Evolutionary conservation across 2,888 invertebrate species (phyloP).

Genomic region (Tenthredo distinguenda): DNA sequence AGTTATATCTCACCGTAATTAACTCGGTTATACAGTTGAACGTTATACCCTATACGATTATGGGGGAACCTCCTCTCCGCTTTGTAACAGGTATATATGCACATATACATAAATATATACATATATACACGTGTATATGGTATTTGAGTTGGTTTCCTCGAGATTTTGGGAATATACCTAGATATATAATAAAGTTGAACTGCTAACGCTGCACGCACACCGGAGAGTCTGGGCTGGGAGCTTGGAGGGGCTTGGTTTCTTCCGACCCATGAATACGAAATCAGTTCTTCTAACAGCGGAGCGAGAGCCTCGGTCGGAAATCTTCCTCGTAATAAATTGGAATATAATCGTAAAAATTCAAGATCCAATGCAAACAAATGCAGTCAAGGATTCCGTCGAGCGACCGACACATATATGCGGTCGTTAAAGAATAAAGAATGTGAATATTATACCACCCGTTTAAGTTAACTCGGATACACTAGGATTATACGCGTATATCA

Average conservation of each 20-base stretch:
- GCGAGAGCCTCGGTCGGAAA: conserved; percentile 62
- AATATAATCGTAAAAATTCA: conserved; percentile 58
- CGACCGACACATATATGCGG: conserved; percentile 51
- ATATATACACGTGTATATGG: not conserved
- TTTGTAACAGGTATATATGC: too few species aligned
- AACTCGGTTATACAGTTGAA: conserved; percentile 54
- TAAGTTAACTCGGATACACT: conserved; percentile 37
- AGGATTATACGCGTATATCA: not conserved
- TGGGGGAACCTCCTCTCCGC: not conserved
- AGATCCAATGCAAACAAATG: conserved; percentile 52
- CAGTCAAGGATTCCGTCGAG: conserved; percentile 23
- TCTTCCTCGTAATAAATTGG: conserved; percentile 64
- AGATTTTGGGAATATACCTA: not conserved
- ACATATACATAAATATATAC: too few species aligned
- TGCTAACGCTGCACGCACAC: not conserved
- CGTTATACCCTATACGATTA: not conserved
- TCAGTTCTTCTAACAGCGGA: conserved; percentile 43
- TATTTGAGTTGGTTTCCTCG: not conserved
- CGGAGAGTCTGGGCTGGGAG: too few species aligned
- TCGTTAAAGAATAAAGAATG: conserved; percentile 72
- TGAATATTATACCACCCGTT: conserved; percentile 70
- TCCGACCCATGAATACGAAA: conserved; percentile 64
- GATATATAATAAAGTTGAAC: conserved; percentile 21
- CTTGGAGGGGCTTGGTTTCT: too few species aligned
- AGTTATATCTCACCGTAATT: conserved; percentile 63